Evolutionary conservation across 2,888 invertebrate genomes (phyloP), one percentile per base, ranked within the genome.

Genomic region (Germaria angustata): DNA sequence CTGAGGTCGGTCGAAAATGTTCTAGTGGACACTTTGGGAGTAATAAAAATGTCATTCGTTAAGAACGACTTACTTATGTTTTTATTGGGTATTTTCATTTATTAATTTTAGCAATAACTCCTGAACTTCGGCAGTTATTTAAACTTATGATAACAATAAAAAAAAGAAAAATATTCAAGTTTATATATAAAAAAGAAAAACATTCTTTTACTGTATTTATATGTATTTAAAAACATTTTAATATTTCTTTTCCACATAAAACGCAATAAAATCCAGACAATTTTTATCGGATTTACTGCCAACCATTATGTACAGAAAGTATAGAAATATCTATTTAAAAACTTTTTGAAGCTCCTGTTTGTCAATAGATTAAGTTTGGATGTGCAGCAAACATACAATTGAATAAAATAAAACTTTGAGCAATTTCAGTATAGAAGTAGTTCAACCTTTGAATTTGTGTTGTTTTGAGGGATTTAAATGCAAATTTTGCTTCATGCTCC

Each of bases 391-490:
- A 73, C 15, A 73, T 13, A 9, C 34, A 53, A 28, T 20, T 39
- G 9, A 36, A 24, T 5, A 53, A 20, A 69, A 57, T 39, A 24
- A 5, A 17, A 57, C 49, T 57, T 36, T 49, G 20, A 65, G 32
- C 32, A 65, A 73, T 34, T 57, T 51, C 46, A 65, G 28, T 72
- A 36, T 32, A 72, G 57, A 72, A 72, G 57, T 51, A 41, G 22
- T 68, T 76, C 51, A 49, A 57, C 20, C n/a, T 28, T 59, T 59
- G 28, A 76, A 28, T 49, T 75, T 28, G 2, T 66, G 66, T 51
- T 76, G 22, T 28, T 39, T 36, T 28, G 22, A 59, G 39, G 63
- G 55, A 71, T 63, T 78, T 78, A 71, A 79, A 49, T 39, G 55
- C 22, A 71, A 55, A 15, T 24, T 65, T 41, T 51, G 24, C 32